A percentile compares a stretch with the other conserved stretches of the same genome.
These are phyloP conservation scores for Andrena fulva DNA, from an alignment of 2,888 invertebrate genomes.

Conservation along the genomic window DNA sequence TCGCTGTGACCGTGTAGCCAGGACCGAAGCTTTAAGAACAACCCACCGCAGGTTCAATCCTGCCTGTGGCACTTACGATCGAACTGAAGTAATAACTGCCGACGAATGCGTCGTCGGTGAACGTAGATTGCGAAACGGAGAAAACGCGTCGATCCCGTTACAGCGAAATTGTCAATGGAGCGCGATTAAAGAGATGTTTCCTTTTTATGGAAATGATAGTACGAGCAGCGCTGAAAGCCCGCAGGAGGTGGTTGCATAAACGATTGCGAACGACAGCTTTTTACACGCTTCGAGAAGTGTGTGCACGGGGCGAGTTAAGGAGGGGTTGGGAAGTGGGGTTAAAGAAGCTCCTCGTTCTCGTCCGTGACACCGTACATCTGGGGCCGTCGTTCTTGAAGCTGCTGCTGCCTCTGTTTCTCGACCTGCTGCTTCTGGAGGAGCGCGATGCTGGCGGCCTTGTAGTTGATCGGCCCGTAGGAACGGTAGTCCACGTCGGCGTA, in stretches of 20 bases:
- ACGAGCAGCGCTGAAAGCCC: slow-evolving; percentile 31
- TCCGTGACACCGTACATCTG: slow-evolving; percentile 83
- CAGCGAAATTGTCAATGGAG: slow-evolving; percentile 26
- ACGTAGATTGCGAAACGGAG: no score
- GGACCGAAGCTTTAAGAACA: no score
- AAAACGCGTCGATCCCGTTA: not conserved
- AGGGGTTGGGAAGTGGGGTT: slow-evolving; percentile 38
- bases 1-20: not conserved
- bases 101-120: no score
- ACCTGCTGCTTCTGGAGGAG: slow-evolving; percentile 79
- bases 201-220: not conserved
- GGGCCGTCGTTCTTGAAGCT: slow-evolving; percentile 77
- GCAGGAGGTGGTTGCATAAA: slow-evolving; percentile 4
- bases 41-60: no score
- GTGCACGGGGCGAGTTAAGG: slow-evolving; percentile 21
- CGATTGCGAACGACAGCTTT: slow-evolving; percentile 24
- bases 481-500: slow-evolving; percentile 96
- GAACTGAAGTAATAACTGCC: no score
- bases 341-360: slow-evolving; percentile 83
- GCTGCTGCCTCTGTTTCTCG: slow-evolving; percentile 70
- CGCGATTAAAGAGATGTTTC: not conserved
- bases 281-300: slow-evolving; percentile 12
- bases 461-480: slow-evolving; percentile 96
- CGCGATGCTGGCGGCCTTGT: slow-evolving; percentile 93
- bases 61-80: no score